These are phyloP conservation scores for Leptogaster cylindrica DNA, from an alignment of 2,888 invertebrate genomes.

Conservation along the genomic window DNA sequence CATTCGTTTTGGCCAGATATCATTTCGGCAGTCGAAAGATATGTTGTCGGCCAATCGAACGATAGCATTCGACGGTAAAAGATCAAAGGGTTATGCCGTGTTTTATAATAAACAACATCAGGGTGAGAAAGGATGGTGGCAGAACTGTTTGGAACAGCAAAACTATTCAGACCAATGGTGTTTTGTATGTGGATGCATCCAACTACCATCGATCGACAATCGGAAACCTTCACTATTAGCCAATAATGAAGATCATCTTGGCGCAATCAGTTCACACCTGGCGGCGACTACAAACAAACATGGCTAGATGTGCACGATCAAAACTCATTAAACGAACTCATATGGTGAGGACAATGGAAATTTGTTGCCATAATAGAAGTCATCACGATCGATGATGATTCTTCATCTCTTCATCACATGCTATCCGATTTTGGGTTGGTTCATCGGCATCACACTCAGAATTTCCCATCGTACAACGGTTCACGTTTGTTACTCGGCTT, in stretches of 20 bases:
- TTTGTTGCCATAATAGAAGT: constrained; percentile 40
- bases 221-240: too few relatives aligned
- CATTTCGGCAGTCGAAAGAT: constrained; percentile 20
- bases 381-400: constrained; percentile 39
- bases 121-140: background rate
- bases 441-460: background rate
- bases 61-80: constrained; percentile 27
- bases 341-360: constrained; percentile 37
- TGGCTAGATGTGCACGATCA: constrained; percentile 34
- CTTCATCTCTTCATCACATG: constrained; percentile 33
- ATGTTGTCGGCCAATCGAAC: constrained; percentile 13
- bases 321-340: constrained; percentile 41
- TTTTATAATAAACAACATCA: constrained; percentile 31
- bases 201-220: constrained; percentile 10
- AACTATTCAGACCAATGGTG: background rate
- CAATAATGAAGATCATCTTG: constrained; percentile 39
- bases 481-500: background rate
- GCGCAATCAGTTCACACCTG: constrained; percentile 38
- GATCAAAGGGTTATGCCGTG: constrained; percentile 24
- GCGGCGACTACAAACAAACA: constrained; percentile 40
- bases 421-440: background rate
- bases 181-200: background rate
- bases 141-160: background rate
- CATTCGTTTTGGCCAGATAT: constrained; percentile 25
- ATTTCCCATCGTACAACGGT: constrained; percentile 12